Evolutionary conservation across 1,140 invertebrate genomes (phyloP).

Genomic region (Pseudomyrmex sp.): DNA sequence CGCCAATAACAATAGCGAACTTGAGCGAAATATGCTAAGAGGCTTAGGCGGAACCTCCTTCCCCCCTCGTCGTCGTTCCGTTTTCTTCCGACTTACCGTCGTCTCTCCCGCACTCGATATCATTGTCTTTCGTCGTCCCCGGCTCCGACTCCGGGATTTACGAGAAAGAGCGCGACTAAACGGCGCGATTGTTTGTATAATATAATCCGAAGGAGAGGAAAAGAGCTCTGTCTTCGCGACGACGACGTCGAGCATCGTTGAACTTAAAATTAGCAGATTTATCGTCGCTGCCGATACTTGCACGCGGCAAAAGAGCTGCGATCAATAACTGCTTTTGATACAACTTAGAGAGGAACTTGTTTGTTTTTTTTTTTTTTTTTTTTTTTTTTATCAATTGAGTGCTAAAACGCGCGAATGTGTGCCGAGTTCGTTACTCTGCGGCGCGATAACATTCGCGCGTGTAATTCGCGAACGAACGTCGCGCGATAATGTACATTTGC

Average conservation of each 20-base stretch:
- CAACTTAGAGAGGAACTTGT: neutral
- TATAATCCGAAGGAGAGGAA: slow-evolving; percentile 40
- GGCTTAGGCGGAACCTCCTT: slow-evolving; percentile 75
- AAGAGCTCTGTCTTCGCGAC: slow-evolving; percentile 18
- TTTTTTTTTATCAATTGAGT: slow-evolving; percentile 21
- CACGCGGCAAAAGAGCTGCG: slow-evolving; percentile 19
- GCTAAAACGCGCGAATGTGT: slow-evolving; percentile 16
- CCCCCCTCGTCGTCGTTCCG: neutral
- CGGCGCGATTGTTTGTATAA: slow-evolving; percentile 52
- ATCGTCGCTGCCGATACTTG: slow-evolving; percentile 11
- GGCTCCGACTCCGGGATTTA: slow-evolving; percentile 35
- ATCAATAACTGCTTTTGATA: slow-evolving; percentile 27
- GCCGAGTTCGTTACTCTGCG: neutral
- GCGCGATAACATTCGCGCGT: neutral
- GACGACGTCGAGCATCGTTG: slow-evolving; percentile 47
- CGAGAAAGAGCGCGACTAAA: slow-evolving; percentile 50
- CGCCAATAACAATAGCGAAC: slow-evolving; percentile 76
- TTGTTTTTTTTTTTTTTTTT: neutral
- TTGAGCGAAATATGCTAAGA: slow-evolving; percentile 80
- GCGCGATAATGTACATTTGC: neutral
- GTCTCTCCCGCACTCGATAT: slow-evolving; percentile 21
- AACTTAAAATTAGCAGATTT: slow-evolving; percentile 58
- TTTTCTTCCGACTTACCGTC: slow-evolving; percentile 27
- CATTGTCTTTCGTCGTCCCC: slow-evolving; percentile 49
- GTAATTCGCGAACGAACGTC: slow-evolving; percentile 32